Base-by-base conservation (phyloP, 2,888 invertebrate genomes). In the Abrostola triplasia region DNA sequence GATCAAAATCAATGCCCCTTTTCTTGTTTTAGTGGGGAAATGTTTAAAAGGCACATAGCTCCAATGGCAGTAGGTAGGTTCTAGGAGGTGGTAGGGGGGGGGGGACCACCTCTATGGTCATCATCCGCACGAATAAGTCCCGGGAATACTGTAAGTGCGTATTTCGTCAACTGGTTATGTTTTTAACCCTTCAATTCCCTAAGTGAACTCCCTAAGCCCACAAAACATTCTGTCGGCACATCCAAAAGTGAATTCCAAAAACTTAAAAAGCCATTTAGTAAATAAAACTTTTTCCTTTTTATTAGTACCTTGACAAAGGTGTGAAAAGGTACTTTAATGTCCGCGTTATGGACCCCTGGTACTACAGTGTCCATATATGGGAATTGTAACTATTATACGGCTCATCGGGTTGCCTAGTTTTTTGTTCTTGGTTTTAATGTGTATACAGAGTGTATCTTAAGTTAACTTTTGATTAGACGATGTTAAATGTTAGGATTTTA, bases 241-340 rank as follows among this genome's bases (percentile, higher is more conserved):
- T 50, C 35, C 47, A 50, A 65, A 74, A 70, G 52, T 54, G 47
- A 59, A 59, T 56, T 59, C 59, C 47, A 38, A 62, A 72, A 66
- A 67, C 50, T 63, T 57, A 67, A 59, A 74, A 71, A 71, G 58
- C 58, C 44, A 68, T 68, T 64, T 36, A 71, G 62, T 59, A 63
- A 51, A 68, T 66, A 76, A 67, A 67, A 71, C 52, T 62, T 58
- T 55, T 62, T 72, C 65, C 12, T 13, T 54, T 79, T 77, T 73
- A 77, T 78, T 71, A 53, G 52, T 42, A 37, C 35, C 41, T 55
- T 56, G 50, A 54, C 60, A 57, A 65, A 80, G 80, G 78, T 77
- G 80, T 78, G 75, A 80, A 72, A 72, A 79, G 69, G 64, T 62
- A 69, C 50, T 64, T 70, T 51, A 70, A 67, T 57, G 58, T 42